Conservation (phyloP, 2,113 vertebrate genomes). For the Macaca fascicularis region DNA sequence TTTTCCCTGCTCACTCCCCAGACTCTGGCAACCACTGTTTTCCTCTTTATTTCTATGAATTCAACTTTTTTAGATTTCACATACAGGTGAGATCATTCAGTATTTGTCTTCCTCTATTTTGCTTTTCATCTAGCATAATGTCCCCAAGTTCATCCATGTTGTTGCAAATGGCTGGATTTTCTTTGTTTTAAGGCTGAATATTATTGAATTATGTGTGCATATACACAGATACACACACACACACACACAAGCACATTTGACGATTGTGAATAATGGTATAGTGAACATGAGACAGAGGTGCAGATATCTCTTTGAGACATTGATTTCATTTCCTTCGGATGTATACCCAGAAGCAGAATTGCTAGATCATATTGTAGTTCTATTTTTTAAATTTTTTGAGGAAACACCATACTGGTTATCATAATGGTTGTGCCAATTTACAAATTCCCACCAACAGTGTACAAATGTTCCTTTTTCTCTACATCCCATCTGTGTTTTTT, state of each 20-base stretch:
- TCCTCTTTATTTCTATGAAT: neutral
- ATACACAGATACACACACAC: neutral
- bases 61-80: neutral
- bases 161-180: neutral
- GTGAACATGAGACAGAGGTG: neutral
- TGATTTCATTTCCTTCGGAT: neutral
- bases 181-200: neutral
- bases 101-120: neutral
- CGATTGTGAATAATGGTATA: neutral
- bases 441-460: neutral
- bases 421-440: neutral
- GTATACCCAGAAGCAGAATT: neutral
- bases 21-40: neutral
- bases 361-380: neutral
- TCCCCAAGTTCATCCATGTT: neutral
- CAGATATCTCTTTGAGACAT: neutral
- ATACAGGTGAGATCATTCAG: neutral
- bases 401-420: neutral
- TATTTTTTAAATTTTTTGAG: neutral
- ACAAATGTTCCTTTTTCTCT: neutral
- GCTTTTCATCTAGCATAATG: neutral
- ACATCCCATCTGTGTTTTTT: neutral
- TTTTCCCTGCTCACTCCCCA: accelerated
- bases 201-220: neutral
- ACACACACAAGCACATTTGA: neutral